These are phyloP conservation scores for Pocota personata DNA, from an alignment of 2,888 invertebrate species.

Conservation along the genomic window DNA sequence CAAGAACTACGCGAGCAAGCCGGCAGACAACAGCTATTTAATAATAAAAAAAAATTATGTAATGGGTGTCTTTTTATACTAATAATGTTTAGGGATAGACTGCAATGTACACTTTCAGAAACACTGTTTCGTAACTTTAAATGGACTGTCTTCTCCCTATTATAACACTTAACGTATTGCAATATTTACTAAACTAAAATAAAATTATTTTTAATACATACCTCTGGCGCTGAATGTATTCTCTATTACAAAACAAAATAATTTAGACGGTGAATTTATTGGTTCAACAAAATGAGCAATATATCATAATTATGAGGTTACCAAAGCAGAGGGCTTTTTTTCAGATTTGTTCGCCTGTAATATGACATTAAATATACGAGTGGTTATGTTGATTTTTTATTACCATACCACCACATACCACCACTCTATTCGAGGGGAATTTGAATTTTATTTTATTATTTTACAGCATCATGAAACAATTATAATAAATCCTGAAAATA, in stretches of 20 bases:
- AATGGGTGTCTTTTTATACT: no score
- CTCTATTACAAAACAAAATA: background rate
- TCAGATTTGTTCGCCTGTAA: conserved; percentile 10
- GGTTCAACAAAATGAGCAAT: conserved; percentile 24
- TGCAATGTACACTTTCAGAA: no score
- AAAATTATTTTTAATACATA: background rate
- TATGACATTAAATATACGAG: conserved; percentile 1
- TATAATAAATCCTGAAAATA: background rate
- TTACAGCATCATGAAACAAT: no score
- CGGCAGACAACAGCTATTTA: no score
- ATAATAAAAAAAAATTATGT: no score
- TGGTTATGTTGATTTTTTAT: background rate
- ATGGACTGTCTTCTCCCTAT: no score
- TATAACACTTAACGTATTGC: no score
- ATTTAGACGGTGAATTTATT: conserved; percentile 25
- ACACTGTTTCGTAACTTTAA: no score
- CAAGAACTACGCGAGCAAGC: no score
- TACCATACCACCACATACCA: background rate
- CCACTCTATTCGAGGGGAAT: background rate
- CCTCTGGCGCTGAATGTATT: background rate
- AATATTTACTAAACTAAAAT: no score
- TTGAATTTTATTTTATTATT: background rate
- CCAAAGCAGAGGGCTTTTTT: background rate
- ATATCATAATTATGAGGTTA: conserved; percentile 32
- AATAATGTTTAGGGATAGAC: no score